Conservation (phyloP, 2,888 invertebrate genomes). For the Apamea anceps region DNA sequence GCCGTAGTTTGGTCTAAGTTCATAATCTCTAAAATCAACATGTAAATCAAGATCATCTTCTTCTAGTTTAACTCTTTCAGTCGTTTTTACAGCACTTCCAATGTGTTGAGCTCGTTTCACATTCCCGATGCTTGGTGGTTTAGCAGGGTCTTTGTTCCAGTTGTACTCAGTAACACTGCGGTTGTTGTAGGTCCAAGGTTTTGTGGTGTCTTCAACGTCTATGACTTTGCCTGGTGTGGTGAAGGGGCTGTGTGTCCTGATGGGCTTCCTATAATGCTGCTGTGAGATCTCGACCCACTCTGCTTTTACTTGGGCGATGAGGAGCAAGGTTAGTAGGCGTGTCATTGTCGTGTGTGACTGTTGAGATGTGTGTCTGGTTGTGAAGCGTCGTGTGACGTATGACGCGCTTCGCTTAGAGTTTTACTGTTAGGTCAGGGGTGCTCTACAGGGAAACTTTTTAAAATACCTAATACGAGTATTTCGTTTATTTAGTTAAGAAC, state of each 20-base stretch:
- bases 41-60: slow-evolving; percentile 37
- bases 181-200: slow-evolving; percentile 67
- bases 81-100: slow-evolving; percentile 18
- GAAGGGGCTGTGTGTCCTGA: slow-evolving; percentile 54
- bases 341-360: slow-evolving; percentile 64
- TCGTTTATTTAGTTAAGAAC: neutral
- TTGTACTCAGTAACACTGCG: slow-evolving; percentile 71
- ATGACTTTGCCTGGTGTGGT: slow-evolving; percentile 38
- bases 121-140: slow-evolving; percentile 27
- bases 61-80: slow-evolving; percentile 18
- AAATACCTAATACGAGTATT: too few species aligned
- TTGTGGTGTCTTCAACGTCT: slow-evolving; percentile 50
- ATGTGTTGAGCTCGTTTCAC: slow-evolving; percentile 33
- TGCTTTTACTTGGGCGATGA: slow-evolving; percentile 68
- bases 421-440: slow-evolving; percentile 76
- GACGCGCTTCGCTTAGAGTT: slow-evolving; percentile 54
- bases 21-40: slow-evolving; percentile 34
- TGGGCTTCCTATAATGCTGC: slow-evolving; percentile 78
- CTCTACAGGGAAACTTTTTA: slow-evolving; percentile 57
- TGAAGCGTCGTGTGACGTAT: slow-evolving; percentile 74
- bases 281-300: slow-evolving; percentile 88
- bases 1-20: slow-evolving; percentile 23
- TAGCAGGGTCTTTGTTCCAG: slow-evolving; percentile 52
- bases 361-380: slow-evolving; percentile 62
- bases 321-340: slow-evolving; percentile 72